Evolutionary conservation across 2,113 vertebrate species (phyloP).

Genomic region (Gymnogyps californianus): DNA sequence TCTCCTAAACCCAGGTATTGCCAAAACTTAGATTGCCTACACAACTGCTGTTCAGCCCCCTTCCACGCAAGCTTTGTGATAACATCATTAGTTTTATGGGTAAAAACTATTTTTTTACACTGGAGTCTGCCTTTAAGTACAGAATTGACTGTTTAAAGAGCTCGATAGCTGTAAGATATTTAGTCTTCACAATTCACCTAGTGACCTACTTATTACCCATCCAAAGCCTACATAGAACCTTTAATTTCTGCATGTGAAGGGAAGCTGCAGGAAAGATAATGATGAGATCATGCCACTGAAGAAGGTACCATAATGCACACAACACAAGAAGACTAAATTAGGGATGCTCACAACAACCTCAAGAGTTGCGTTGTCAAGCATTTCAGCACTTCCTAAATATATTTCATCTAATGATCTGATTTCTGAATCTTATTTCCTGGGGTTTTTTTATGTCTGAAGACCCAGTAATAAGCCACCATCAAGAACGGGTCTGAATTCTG

Average conservation of each 20-base stretch:
- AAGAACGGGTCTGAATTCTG: neutral
- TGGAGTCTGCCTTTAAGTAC: fast-evolving
- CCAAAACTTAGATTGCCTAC: neutral
- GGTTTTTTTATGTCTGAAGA: neutral
- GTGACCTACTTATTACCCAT: neutral
- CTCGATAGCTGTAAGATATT: neutral
- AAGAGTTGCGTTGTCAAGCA: neutral
- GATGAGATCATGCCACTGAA: neutral
- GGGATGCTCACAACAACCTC: neutral
- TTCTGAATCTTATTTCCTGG: neutral
- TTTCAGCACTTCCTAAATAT: neutral
- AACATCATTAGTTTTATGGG: neutral
- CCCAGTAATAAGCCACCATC: neutral
- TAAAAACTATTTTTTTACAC: neutral
- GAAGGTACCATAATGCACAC: neutral
- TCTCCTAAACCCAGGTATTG: neutral
- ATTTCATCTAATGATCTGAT: neutral
- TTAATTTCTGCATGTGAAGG: neutral
- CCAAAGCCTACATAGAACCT: neutral
- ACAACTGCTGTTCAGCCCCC: neutral
- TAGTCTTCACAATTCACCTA: neutral
- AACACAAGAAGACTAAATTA: neutral
- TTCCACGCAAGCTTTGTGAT: neutral
- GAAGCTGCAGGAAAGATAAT: neutral
- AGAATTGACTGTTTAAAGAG: neutral